phyloP scores from a whole-genome alignment of 2,113 vertebrate genomes.

The Gymnorhina tibicen region DNA sequence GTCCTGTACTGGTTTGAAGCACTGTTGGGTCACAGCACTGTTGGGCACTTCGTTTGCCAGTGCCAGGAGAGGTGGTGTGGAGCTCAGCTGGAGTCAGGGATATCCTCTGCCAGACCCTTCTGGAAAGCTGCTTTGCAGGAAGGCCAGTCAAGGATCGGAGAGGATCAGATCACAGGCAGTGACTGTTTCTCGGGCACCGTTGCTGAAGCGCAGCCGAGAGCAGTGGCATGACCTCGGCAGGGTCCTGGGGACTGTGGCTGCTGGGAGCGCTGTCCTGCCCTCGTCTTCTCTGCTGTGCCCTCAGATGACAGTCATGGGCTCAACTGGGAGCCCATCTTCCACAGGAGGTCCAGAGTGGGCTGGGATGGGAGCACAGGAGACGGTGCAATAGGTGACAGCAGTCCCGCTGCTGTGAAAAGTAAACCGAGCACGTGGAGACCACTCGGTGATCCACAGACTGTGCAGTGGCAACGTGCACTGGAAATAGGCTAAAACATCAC shows the following conservation, averaged over 20 bases:
- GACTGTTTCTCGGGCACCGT: accelerated
- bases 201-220: accelerated
- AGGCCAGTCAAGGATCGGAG: accelerated
- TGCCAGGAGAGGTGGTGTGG: background rate
- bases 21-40: background rate
- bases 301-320: accelerated
- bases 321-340: accelerated
- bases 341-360: background rate
- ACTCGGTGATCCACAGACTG: accelerated
- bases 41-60: background rate
- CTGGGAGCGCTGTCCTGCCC: background rate
- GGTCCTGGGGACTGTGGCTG: background rate
- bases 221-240: accelerated
- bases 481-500: background rate
- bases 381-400: accelerated
- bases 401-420: background rate
- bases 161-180: background rate
- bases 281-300: background rate
- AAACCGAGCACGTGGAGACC: background rate
- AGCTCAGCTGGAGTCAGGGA: background rate
- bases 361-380: accelerated
- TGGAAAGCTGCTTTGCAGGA: background rate
- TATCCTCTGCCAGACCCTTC: background rate
- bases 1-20: accelerated
- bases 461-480: accelerated